Evolutionary conservation across 2,113 vertebrate species (phyloP), one percentile per base, ranked within the genome.

Genomic region (Tricholaema leucomelas): DNA sequence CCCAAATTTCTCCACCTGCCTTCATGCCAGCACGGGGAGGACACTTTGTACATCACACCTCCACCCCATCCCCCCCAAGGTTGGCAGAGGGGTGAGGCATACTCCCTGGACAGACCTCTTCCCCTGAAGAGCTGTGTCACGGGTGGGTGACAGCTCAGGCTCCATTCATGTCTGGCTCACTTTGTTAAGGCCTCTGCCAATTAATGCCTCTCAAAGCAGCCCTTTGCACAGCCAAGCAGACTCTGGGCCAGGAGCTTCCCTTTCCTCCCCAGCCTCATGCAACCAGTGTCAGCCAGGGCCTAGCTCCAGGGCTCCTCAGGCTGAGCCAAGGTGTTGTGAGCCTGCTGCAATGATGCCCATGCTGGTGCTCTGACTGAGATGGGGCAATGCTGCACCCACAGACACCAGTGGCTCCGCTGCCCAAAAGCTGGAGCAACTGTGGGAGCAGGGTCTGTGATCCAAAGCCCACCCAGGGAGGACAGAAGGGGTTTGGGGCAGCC

Each of bases 101-200:
- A 5, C 12, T 8, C 19, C 27, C n/a, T 27, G n/a, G 31, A 61
- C 70, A 31, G 52, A 13, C 44, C 30, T 81, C 25, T 65, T 31
- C 3, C 28, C 60, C 21, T 15, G 1, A 59, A 35, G n/a, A 28
- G 70, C 25, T 30, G 21, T 82, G 91, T 87, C 76, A 48, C 10
- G 50, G 71, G 1, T 33, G 87, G 63, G 40, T 90, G 46, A 81
- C 31, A 33, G 78, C 54, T 55, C 10, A 38, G 89, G 81, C 78
- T 92, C 73, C 81, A 20, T 86, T 72, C 76, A 60, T 2, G 0
- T 48, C 35, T 33, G 12, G 58, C 75, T 93, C 63, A 12, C 71
- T 87, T 95, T 73, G 73, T 92, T 92, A 87, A 87, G 93, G 59
- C 46, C 71, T 50, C 71, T 15, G 73, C 89, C 92, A 82, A 94